Base-by-base conservation (phyloP, 1,140 invertebrate species). In the Phortica variegata region DNA sequence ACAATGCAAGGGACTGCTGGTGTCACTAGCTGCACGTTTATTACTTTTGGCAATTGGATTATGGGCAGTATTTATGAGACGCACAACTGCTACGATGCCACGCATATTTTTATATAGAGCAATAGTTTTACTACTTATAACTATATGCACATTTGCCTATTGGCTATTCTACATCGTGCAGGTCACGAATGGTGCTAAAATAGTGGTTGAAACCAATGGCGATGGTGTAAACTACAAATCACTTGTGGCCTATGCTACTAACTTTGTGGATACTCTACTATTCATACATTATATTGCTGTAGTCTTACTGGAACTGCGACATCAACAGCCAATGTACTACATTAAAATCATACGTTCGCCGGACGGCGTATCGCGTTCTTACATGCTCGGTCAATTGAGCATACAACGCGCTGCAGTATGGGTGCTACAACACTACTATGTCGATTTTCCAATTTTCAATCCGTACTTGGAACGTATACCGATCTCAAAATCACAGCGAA, bases 131-230 rank as follows among this genome's bases (percentile, higher is more conserved):
- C 82, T 93, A 10, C 83, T 98, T 26, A 85, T 96, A n/a, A 85
- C 94, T 39, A 83, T 98, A 9, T 91, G 95, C 73, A 92, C 89
- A 46, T 95, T 97, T 79, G 88, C 93, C 12, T 97, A 94, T 79
- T 99, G 96, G 95, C 79, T 98, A 1, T 98, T 98, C 77, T 99
- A 97, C 73, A 87, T 93, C 60, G 92, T 95, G 34, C 87, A 96
- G 82, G 85, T 93, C 54, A 88, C 83, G 18, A 87, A 88, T 76
- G 85, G 84, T n/a, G 84, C 85, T 16, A 85, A 86, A 75, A 86
- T 87, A 47, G 79, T 86, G n/a, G 86, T 85, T 12, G 85, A 88
- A 31, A 74, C 70, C 0, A 84, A 84, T 9, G 87, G 88, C 56
- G 88, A 89, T 77, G 84, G 84, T 21, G 84, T 87, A 23, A 85